Conservation (phyloP, 2,888 invertebrate genomes). For the Phlogophora meticulosa region DNA sequence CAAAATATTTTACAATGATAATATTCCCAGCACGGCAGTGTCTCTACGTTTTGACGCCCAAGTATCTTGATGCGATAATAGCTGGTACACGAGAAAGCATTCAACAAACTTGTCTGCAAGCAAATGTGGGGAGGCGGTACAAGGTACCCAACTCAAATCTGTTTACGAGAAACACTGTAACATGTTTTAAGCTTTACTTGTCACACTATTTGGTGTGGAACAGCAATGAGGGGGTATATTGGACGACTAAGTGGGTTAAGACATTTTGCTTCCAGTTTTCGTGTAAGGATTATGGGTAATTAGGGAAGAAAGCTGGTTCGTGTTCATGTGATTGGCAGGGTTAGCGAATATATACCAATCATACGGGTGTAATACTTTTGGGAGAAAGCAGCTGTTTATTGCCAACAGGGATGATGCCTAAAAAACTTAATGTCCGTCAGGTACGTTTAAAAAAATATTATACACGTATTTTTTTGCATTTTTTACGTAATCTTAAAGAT, state of each 20-base stretch:
- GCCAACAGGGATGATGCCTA: no score
- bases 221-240: slow-evolving; percentile 50
- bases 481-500: no score
- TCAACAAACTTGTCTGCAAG: slow-evolving; percentile 82
- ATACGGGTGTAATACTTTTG: no score
- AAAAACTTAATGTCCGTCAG: no score
- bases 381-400: background rate
- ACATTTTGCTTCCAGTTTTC: slow-evolving; percentile 34
- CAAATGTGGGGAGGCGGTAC: slow-evolving; percentile 71
- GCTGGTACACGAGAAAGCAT: slow-evolving; percentile 85
- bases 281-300: slow-evolving; percentile 35
- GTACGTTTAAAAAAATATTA: no score
- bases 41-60: slow-evolving; percentile 58
- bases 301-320: slow-evolving; percentile 24
- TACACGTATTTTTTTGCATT: no score
- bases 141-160: slow-evolving; percentile 78
- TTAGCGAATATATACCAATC: slow-evolving; percentile 12
- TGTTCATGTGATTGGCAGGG: slow-evolving; percentile 11
- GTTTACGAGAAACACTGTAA: slow-evolving; percentile 80
- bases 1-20: slow-evolving; percentile 47
- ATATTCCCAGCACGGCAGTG: slow-evolving; percentile 28
- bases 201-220: slow-evolving; percentile 69
- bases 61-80: slow-evolving; percentile 84
- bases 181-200: slow-evolving; percentile 77
- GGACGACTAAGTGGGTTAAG: slow-evolving; percentile 37